phyloP scores from a whole-genome alignment of 2,113 vertebrate genomes.

The Onychostruthus taczanowskii region DNA sequence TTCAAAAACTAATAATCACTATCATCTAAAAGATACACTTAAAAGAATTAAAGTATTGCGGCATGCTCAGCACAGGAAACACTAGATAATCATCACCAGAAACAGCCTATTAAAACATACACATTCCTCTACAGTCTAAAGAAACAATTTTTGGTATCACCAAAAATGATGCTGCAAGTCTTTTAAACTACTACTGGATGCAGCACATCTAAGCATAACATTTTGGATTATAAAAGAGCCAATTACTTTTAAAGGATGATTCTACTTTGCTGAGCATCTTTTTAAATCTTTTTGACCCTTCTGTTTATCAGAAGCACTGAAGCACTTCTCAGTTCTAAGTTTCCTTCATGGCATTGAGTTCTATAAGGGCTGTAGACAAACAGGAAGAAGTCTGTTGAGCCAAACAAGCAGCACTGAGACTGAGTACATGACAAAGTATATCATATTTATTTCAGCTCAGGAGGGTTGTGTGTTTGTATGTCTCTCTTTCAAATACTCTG shows the following conservation, averaged over 20 bases:
- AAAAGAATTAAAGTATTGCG: neutral
- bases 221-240: neutral
- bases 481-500: neutral
- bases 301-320: neutral
- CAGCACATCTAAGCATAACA: neutral
- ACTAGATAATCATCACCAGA: neutral
- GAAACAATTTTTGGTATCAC: neutral
- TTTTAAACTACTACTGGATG: neutral
- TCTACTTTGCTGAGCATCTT: neutral
- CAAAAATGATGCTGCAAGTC: neutral
- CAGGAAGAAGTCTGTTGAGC: neutral
- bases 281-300: neutral
- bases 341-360: too few species aligned
- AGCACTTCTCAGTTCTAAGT: neutral
- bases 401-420: neutral
- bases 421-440: neutral
- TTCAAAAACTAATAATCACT: neutral
- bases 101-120: neutral
- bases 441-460: neutral
- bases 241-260: neutral
- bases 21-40: neutral
- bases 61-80: neutral
- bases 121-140: neutral
- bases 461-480: accelerated
- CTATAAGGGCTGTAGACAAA: neutral